phyloP scores from a whole-genome alignment of 2,113 vertebrate genomes.

The Diphyllodes magnificus region DNA sequence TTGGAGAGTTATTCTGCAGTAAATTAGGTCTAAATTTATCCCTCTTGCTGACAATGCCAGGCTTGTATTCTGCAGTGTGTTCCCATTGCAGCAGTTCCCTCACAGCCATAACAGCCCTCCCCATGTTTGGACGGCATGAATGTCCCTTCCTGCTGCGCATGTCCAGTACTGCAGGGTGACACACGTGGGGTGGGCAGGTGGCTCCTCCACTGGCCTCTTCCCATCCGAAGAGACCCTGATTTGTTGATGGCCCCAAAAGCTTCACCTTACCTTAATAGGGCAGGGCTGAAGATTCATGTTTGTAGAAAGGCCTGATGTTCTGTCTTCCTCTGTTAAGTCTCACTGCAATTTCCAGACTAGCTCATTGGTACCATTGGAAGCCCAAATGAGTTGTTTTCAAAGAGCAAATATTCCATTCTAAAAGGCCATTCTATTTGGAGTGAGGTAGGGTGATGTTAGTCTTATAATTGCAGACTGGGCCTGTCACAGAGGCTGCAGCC shows the following conservation, averaged over 20 bases:
- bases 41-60: neutral
- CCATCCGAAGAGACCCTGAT: neutral
- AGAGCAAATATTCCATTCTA: neutral
- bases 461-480: neutral
- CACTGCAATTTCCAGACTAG: neutral
- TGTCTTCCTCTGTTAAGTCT: neutral
- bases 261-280: neutral
- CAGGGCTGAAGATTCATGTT: neutral
- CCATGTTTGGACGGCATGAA: neutral
- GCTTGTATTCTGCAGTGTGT: neutral
- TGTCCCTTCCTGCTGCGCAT: neutral
- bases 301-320: neutral
- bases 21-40: conserved; percentile 55
- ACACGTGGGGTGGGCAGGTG: rapidly evolving
- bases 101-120: neutral
- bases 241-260: neutral
- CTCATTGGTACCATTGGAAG: neutral
- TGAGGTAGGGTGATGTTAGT: neutral
- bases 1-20: conserved; percentile 25
- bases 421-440: neutral
- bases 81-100: neutral
- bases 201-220: neutral
- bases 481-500: neutral
- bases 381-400: neutral
- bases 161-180: neutral